phyloP scores from a whole-genome alignment of 1,140 invertebrate species.

The Neoseiulus cucumeris region DNA sequence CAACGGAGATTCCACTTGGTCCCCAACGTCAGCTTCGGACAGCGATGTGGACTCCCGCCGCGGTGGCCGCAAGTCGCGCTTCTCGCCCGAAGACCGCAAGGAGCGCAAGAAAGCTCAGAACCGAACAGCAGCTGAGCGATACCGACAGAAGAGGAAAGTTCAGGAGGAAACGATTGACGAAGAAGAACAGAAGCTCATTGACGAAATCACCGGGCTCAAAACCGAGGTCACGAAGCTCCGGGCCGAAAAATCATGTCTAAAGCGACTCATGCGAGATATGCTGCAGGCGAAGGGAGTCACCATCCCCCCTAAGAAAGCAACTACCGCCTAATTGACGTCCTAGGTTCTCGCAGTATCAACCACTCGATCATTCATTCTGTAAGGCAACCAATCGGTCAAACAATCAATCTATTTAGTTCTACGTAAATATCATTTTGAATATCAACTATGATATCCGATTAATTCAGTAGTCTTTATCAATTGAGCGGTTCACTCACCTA shows the following conservation, averaged over 20 bases:
- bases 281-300: neutral
- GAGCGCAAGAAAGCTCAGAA: slow-evolving; percentile 8
- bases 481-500: neutral
- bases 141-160: neutral
- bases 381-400: neutral
- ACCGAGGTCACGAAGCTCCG: neutral
- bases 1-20: neutral
- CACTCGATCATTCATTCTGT: neutral
- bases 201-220: neutral
- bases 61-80: neutral
- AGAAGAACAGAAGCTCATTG: neutral
- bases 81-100: neutral
- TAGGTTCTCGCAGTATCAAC: neutral
- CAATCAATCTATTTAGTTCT: neutral
- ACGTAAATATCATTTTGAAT: neutral
- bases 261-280: slow-evolving; percentile 3
- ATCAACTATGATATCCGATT: neutral
- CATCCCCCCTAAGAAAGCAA: neutral
- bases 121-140: neutral
- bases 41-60: neutral
- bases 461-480: neutral
- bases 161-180: neutral
- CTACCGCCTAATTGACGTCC: neutral
- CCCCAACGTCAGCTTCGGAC: neutral
- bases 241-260: neutral